Evolutionary conservation across 2,797 vertebrate species (phyloP).

Genomic region (Capromys pilorides): DNA sequence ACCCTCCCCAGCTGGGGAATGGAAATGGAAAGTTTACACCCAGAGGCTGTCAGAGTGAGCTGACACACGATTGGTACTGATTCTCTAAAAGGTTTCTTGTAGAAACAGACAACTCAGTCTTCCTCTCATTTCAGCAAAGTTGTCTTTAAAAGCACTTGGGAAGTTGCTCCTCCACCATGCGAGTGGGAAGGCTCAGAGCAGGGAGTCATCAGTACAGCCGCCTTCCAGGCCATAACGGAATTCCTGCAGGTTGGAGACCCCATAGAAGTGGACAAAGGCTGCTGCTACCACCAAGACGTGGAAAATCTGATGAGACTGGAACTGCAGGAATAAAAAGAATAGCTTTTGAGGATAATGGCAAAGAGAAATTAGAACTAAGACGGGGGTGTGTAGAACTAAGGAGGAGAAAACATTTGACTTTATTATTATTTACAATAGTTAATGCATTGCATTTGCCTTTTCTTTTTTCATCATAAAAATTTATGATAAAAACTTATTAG

Average conservation of each 20-base stretch:
- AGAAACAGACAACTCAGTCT: conserved; percentile 78
- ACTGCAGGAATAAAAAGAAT: conserved; percentile 84
- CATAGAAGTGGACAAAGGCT: conserved; percentile 97
- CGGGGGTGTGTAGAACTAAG: background rate
- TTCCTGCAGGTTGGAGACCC: conserved; percentile 97
- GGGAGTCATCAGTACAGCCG: conserved; percentile 96
- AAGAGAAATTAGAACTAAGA: background rate
- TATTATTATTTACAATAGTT: background rate
- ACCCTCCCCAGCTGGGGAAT: background rate
- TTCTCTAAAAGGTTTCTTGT: conserved; percentile 72
- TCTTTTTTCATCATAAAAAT: background rate
- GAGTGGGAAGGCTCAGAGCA: conserved; percentile 88
- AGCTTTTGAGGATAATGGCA: background rate
- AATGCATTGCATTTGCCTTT: background rate
- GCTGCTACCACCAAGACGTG: conserved; percentile 96
- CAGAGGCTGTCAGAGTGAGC: conserved; percentile 26
- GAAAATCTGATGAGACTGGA: conserved; percentile 98
- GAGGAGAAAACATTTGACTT: background rate
- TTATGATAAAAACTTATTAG: too few relatives aligned
- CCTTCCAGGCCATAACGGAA: conserved; percentile 97
- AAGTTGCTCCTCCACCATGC: conserved; percentile 79
- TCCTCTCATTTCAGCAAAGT: conserved; percentile 84
- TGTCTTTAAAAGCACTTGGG: conserved; percentile 88
- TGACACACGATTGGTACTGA: conserved; percentile 71
- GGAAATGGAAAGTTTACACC: background rate